phyloP scores from a whole-genome alignment of 2,888 invertebrate species.

The Odontomyia ornata region DNA sequence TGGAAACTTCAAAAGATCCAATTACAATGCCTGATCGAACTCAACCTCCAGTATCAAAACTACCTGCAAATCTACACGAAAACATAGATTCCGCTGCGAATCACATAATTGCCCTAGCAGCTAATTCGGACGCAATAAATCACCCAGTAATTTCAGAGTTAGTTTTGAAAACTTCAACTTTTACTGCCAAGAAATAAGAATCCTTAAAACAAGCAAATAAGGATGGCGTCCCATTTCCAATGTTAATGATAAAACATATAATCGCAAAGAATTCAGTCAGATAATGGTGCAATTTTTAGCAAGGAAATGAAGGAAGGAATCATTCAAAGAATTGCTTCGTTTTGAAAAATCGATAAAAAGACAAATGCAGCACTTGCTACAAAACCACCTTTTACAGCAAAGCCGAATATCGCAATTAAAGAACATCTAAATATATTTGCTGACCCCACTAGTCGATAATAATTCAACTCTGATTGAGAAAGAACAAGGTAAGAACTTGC shows the following conservation, averaged over 20 bases:
- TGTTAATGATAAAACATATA: slow-evolving; percentile 68
- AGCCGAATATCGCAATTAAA: slow-evolving; percentile 73
- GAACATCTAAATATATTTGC: slow-evolving; percentile 83
- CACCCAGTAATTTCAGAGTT: slow-evolving; percentile 84
- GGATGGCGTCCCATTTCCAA: slow-evolving; percentile 59
- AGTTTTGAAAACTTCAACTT: slow-evolving; percentile 82
- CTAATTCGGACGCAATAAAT: slow-evolving; percentile 68
- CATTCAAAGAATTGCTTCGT: slow-evolving; percentile 79
- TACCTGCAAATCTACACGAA: slow-evolving; percentile 58
- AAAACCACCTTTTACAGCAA: slow-evolving; percentile 69
- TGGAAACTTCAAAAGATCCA: slow-evolving; percentile 53
- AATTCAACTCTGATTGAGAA: slow-evolving; percentile 70
- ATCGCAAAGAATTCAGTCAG: slow-evolving; percentile 64
- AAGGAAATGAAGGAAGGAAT: slow-evolving; percentile 71
- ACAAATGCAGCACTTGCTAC: slow-evolving; percentile 68
- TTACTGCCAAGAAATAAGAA: slow-evolving; percentile 77
- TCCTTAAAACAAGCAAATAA: slow-evolving; percentile 52
- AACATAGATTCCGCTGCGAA: background rate
- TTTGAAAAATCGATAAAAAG: slow-evolving; percentile 70
- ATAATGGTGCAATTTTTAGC: slow-evolving; percentile 51
- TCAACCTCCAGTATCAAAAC: slow-evolving; percentile 74
- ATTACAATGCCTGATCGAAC: slow-evolving; percentile 65
- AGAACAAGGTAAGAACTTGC: slow-evolving; percentile 68
- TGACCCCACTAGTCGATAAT: slow-evolving; percentile 73
- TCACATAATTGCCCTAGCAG: background rate